Percentiles rank a stretch among this genome's conserved stretches.
These are phyloP conservation scores for Apodemus speciosus DNA, from an alignment of 2,113 vertebrate species.

Conservation along the genomic window DNA sequence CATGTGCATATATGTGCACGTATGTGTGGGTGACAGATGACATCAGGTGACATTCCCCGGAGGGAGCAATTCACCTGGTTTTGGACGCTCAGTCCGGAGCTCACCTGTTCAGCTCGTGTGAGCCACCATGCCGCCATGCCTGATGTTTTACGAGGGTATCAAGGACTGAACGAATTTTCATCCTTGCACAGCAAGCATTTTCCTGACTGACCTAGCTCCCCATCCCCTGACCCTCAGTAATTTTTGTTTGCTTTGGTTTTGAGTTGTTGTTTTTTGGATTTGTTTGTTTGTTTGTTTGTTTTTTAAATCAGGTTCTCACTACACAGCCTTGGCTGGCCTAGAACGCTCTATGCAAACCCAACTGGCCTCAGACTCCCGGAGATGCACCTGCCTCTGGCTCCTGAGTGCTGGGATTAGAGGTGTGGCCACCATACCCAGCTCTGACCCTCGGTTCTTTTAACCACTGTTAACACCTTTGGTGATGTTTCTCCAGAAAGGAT, in stretches of 20 bases:
- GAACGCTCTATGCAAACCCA: background rate
- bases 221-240: background rate
- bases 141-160: background rate
- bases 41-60: background rate
- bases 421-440: background rate
- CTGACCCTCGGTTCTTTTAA: background rate
- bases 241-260: background rate
- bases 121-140: background rate
- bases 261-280: no score
- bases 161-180: background rate
- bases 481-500: background rate
- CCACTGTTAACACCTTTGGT: background rate
- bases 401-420: background rate
- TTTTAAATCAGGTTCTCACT: background rate
- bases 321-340: background rate
- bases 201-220: background rate
- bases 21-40: background rate
- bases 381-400: background rate
- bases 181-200: background rate
- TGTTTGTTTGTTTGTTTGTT: background rate
- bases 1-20: background rate
- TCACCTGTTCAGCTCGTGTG: background rate
- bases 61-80: background rate
- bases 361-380: no score
- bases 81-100: background rate